A percentile compares a stretch with the other conserved stretches of the same genome.
Conservation (phyloP, 2,797 vertebrate species). For the Poecilia gillii region DNA sequence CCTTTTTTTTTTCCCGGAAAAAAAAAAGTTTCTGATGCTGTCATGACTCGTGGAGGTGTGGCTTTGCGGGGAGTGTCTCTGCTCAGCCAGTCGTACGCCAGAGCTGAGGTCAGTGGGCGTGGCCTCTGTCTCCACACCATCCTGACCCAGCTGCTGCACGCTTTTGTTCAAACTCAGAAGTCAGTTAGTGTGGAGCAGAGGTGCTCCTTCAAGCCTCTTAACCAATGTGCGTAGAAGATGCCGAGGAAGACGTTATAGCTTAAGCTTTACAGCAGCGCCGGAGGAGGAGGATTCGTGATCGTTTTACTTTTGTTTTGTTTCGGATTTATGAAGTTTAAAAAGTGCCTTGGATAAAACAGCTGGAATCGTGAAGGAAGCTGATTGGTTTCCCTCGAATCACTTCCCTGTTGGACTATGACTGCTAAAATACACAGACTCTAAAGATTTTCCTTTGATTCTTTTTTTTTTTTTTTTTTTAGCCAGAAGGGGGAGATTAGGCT, state of each 20-base stretch:
- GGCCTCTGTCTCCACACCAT: conserved; percentile 17
- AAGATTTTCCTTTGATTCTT: background rate
- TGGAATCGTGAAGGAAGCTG: conserved; percentile 24
- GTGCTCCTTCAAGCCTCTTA: background rate
- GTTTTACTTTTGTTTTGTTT: background rate
- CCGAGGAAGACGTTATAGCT: background rate
- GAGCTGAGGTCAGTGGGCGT: conserved; percentile 44
- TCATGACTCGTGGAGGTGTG: conserved; percentile 49
- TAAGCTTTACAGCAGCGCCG: background rate
- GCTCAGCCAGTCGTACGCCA: conserved; percentile 54
- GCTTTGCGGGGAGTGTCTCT: conserved; percentile 63
- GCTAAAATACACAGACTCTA: conserved; percentile 31
- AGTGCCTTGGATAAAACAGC: conserved; percentile 36
- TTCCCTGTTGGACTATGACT: conserved; percentile 29
- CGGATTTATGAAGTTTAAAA: conserved; percentile 18
- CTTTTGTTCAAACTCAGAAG: conserved; percentile 69
- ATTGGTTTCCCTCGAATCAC: conserved; percentile 24
- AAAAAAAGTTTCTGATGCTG: conserved; percentile 36
- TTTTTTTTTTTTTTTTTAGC: background rate
- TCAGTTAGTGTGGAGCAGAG: conserved; percentile 29
- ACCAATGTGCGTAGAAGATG: background rate
- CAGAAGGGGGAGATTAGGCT: conserved; percentile 25
- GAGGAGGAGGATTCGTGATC: background rate
- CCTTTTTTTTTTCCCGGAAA: no score
- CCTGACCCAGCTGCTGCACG: conserved; percentile 68